phyloP scores from a whole-genome alignment of 2,888 invertebrate species.

The Sarcophaga subvicina region DNA sequence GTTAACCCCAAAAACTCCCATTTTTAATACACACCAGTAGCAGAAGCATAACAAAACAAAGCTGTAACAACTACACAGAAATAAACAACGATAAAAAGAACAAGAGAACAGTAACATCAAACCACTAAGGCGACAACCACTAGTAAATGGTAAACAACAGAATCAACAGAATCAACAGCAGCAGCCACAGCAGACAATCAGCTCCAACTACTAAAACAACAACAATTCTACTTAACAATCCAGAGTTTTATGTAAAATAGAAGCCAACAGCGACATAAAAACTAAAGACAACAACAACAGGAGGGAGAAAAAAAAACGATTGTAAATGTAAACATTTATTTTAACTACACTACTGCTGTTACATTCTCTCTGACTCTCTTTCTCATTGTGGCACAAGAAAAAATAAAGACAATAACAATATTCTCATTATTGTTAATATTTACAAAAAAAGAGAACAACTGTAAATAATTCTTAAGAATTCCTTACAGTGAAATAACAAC shows the following conservation, averaged over 20 bases:
- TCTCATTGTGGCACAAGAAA: background rate
- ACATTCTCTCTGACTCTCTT: background rate
- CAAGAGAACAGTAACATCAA: constrained; percentile 17
- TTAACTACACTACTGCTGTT: background rate
- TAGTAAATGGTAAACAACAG: constrained; percentile 3
- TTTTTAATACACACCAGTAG: constrained; percentile 31
- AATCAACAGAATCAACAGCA: background rate
- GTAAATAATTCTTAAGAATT: background rate
- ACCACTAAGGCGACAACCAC: constrained; percentile 47
- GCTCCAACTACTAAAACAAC: constrained; percentile 26
- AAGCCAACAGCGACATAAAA: background rate
- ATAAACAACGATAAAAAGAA: background rate
- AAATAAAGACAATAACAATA: background rate
- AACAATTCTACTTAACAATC: constrained; percentile 22
- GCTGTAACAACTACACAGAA: background rate
- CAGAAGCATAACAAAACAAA: constrained; percentile 23
- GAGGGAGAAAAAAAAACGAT: constrained; percentile 1
- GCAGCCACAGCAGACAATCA: constrained; percentile 7
- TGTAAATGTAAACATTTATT: constrained; percentile 13
- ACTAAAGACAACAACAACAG: constrained; percentile 25
- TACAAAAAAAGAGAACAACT: background rate
- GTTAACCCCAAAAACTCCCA: constrained; percentile 60
- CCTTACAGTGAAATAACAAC: background rate
- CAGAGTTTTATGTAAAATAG: constrained; percentile 29
- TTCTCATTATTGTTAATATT: background rate